Percentiles rank a stretch among this genome's conserved stretches.
These are phyloP conservation scores for Petaurus breviceps DNA, from an alignment of 2,113 vertebrate species.

Conservation along the genomic window DNA sequence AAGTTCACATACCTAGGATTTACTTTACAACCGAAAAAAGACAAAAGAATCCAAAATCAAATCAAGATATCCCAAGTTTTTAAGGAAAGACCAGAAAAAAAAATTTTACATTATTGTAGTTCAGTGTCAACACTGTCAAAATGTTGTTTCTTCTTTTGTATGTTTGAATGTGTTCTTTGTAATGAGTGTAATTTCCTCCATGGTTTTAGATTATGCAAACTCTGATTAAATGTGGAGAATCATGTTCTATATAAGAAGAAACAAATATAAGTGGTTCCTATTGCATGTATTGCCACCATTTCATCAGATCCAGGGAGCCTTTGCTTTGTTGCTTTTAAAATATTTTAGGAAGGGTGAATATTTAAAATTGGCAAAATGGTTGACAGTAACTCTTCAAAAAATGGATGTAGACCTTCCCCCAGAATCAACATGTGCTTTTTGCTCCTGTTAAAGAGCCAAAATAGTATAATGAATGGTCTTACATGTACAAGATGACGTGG, in stretches of 20 bases:
- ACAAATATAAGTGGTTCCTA: conserved; percentile 10
- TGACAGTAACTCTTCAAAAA: background rate
- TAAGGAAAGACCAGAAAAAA: background rate
- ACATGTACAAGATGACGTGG: background rate
- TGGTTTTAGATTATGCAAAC: conserved; percentile 18
- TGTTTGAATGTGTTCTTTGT: conserved; percentile 45
- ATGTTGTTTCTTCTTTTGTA: conserved; percentile 12
- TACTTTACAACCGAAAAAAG: conserved; percentile 24
- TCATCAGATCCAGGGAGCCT: background rate
- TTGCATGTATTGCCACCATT: background rate
- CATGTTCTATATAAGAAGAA: background rate
- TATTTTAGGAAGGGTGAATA: conserved; percentile 4
- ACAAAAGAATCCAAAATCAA: conserved; percentile 35
- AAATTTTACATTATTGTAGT: background rate
- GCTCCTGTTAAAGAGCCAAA: background rate
- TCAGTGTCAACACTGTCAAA: background rate
- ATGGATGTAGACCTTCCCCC: background rate
- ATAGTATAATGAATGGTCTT: background rate
- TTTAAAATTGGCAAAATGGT: background rate
- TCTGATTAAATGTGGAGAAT: conserved; percentile 9
- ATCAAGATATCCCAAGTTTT: conserved; percentile 9
- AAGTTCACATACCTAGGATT: conserved; percentile 39
- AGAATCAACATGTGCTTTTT: background rate
- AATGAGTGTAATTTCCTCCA: conserved; percentile 5
- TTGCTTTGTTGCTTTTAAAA: background rate